Evolutionary conservation across 2,797 vertebrate genomes (phyloP), one percentile per base, ranked within the genome.

Genomic region (Diglossa cyanea): DNA sequence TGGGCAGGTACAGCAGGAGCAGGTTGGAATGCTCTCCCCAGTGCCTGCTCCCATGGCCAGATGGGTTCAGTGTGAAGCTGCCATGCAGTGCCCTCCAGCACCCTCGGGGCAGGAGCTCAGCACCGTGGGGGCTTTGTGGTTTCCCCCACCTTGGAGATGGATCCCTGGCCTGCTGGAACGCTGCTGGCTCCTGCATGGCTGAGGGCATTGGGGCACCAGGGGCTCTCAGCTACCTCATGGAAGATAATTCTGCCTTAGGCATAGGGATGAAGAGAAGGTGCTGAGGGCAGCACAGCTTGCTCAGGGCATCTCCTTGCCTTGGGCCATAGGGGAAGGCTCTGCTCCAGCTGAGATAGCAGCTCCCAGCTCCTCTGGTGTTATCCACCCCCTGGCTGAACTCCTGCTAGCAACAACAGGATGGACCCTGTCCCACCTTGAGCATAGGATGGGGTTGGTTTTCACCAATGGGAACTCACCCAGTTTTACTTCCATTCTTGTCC

Each of bases 251-350:
- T 90, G 58, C 45, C 42, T 26, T 55, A 30, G 33, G 40, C 2
- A 2, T 1, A 5, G 19, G 48, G 33, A 18, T 3, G 11, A 55
- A 78, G 45, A 55, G 61, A 51, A 35, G 37, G 25, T 45, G 35
- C 13, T 0, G 0, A 75, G 30, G 50, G 71, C 21, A 63, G 53
- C 3, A 1, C 1, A 17, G 12, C 21, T 55, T 37, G 13, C 5
- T 40, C 18, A 30, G 42, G 31, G 42, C 67, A 75, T 25, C 35
- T 85, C n/a, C 58, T 65, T 5, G 2, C 54, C 19, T 42, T 73
- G 68, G 42, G 13, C n/a, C 10, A 10, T 0, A 1, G n/a, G 5
- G 13, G 7, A 77, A 66, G 53, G 28, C 47, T 62, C 65, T 35
- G 21, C 18, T 28, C 51, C 77, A 35, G 39, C 25, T 65, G 60